Conservation (phyloP, 2,113 vertebrate genomes). For the Myxocyprinus asiaticus region DNA sequence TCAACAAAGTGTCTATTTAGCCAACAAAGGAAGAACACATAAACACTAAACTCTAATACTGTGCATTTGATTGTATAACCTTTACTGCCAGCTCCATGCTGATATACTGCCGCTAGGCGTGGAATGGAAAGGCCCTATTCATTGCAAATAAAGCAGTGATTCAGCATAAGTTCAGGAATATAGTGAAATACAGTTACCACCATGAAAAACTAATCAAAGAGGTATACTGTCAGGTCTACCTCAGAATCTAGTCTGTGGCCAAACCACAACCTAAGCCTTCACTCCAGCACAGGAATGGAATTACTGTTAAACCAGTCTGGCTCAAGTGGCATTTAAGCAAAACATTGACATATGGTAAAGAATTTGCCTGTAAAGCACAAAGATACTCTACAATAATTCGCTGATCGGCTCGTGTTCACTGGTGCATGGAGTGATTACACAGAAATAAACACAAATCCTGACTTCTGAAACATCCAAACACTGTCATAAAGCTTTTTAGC, state of each 20-base stretch:
- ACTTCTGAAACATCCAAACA: neutral
- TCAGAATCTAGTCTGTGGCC: constrained; percentile 40
- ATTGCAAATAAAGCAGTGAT: constrained; percentile 42
- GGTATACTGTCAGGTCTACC: constrained; percentile 26
- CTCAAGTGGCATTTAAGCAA: neutral
- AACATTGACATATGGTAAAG: constrained; percentile 25
- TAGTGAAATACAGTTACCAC: constrained; percentile 15
- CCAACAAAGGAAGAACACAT: neutral
- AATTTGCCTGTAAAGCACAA: constrained; percentile 15
- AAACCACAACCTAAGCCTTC: constrained; percentile 40
- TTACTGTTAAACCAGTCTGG: constrained; percentile 24
- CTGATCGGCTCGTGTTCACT: neutral
- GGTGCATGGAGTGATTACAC: neutral
- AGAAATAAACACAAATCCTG: neutral
- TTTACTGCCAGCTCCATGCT: constrained; percentile 23
- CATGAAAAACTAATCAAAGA: constrained; percentile 39
- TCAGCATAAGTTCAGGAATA: constrained; percentile 41
- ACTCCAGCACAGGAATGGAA: constrained; percentile 16
- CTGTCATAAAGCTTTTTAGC: neutral
- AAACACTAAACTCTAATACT: constrained; percentile 20
- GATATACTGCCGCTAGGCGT: constrained; percentile 12
- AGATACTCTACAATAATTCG: neutral
- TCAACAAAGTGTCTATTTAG: constrained; percentile 6
- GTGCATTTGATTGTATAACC: constrained; percentile 21
- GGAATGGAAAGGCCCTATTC: constrained; percentile 40